These are phyloP conservation scores for Fragum sueziense DNA, from an alignment of 2,888 invertebrate genomes.

Conservation along the genomic window DNA sequence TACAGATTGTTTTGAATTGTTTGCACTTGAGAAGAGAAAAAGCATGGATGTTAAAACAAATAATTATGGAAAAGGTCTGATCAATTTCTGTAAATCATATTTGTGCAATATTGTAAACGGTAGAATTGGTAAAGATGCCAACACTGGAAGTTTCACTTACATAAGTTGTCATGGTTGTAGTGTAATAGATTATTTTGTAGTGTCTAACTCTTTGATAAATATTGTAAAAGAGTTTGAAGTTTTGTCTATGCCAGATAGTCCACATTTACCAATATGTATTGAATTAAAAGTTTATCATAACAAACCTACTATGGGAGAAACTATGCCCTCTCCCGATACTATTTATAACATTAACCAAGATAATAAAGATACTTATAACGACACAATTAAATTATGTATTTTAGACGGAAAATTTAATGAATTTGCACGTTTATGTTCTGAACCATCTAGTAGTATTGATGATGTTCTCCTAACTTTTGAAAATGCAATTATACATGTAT, in stretches of 20 bases:
- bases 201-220: neutral
- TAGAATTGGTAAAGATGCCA: neutral
- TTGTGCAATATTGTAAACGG: neutral
- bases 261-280: neutral
- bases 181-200: slow-evolving; percentile 4
- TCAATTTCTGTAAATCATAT: slow-evolving; percentile 6
- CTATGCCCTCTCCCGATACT: no score
- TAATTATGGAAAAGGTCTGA: neutral
- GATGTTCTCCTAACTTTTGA: no score
- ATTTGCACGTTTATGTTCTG: no score
- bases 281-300: no score
- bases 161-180: slow-evolving; percentile 1
- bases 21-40: neutral
- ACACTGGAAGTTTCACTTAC: neutral
- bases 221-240: neutral
- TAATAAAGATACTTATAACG: no score
- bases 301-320: no score
- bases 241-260: neutral
- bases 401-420: no score
- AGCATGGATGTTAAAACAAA: neutral
- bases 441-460: no score
- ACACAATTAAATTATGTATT: no score
- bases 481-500: no score
- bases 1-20: neutral
- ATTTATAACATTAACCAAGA: no score